Percentiles rank a stretch among this genome's conserved stretches.
These are phyloP conservation scores for Protophormia terraenovae DNA, from an alignment of 2,888 invertebrate genomes.

Conservation along the genomic window DNA sequence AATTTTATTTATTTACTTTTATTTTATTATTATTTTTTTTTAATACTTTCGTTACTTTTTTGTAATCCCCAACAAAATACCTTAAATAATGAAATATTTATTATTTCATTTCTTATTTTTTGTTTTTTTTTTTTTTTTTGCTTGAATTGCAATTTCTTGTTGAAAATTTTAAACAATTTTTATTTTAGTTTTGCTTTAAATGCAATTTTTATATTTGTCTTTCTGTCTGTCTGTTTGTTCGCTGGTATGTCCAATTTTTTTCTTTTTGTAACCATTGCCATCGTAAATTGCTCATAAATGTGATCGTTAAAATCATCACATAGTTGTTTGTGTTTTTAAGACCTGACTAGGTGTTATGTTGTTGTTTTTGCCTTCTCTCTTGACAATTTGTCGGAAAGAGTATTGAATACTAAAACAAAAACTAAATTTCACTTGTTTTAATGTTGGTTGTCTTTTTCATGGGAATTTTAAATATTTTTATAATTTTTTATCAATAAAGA, in stretches of 20 bases:
- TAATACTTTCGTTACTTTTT: too few relatives aligned
- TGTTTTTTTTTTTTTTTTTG: slow-evolving; percentile 11
- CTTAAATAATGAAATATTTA: slow-evolving; percentile 33
- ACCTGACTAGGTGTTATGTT: not conserved
- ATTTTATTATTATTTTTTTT: too few relatives aligned
- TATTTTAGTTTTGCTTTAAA: not conserved
- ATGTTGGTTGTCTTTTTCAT: too few relatives aligned
- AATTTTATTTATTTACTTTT: not conserved
- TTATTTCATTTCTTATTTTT: slow-evolving; percentile 12
- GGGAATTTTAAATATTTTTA: not conserved
- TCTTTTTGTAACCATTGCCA: not conserved
- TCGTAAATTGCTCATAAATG: slow-evolving; percentile 37
- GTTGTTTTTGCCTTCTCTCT: not conserved
- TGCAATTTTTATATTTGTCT: not conserved
- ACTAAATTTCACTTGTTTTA: slow-evolving; percentile 10
- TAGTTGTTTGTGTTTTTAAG: slow-evolving; percentile 29
- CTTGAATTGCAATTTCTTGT: slow-evolving; percentile 45
- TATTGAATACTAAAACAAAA: not conserved
- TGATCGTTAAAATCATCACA: slow-evolving; percentile 40
- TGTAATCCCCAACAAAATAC: slow-evolving; percentile 7
- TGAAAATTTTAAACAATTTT: slow-evolving; percentile 28
- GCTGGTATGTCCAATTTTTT: too few relatives aligned
- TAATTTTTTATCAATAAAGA: too few relatives aligned
- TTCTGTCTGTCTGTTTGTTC: not conserved
- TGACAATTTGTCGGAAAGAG: not conserved